These are phyloP conservation scores for Octopus sinensis DNA, from an alignment of 1,140 invertebrate genomes.

Conservation along the genomic window DNA sequence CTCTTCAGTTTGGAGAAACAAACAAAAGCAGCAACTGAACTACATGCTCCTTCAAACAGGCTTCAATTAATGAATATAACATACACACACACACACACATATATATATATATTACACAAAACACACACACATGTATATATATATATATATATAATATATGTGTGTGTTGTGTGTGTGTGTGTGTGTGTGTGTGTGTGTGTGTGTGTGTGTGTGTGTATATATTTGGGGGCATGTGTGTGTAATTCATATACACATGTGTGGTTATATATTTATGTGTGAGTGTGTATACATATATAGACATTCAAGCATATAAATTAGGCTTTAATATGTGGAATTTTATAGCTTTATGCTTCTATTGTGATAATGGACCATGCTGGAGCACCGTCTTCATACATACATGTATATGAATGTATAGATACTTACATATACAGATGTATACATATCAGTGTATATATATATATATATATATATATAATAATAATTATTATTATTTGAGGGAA, in stretches of 20 bases:
- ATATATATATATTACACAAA: not conserved
- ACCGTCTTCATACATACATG: not conserved
- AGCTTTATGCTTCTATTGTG: too few species aligned
- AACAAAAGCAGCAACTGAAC: not conserved
- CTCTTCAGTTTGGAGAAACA: not conserved
- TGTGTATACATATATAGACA: not conserved
- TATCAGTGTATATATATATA: not conserved
- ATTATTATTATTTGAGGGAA: too few species aligned
- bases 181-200: too few species aligned
- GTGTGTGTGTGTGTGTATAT: not conserved
- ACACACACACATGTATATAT: not conserved
- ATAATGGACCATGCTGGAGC: too few species aligned
- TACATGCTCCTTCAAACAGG: not conserved
- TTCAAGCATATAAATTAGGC: not conserved
- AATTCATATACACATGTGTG: not conserved
- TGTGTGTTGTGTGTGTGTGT: too few species aligned
- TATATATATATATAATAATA: conserved; percentile 5
- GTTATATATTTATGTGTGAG: not conserved
- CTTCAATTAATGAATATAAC: not conserved
- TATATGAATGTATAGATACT: not conserved
- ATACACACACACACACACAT: not conserved
- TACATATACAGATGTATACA: not conserved
- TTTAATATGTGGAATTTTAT: not conserved
- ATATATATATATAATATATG: not conserved
- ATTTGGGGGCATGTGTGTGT: not conserved